Conservation (phyloP, 1,140 invertebrate genomes). For the Leucophenga varia region DNA sequence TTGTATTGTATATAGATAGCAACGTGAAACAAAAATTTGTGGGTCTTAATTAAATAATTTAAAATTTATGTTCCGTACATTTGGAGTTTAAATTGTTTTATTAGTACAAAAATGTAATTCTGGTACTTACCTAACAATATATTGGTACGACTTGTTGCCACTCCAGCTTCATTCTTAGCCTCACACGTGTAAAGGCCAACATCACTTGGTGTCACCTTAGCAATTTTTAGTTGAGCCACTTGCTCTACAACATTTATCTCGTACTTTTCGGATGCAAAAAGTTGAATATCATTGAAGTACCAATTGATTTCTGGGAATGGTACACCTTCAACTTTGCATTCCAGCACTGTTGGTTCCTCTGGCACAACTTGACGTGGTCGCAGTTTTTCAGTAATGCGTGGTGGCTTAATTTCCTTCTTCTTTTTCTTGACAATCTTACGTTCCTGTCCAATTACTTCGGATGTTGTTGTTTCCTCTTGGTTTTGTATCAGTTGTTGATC, state of each 20-base stretch:
- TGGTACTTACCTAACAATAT: constrained; percentile 61
- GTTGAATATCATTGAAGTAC: constrained; percentile 83
- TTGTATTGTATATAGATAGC: too few relatives aligned
- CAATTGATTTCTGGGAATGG: constrained; percentile 78
- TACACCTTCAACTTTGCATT: constrained; percentile 70
- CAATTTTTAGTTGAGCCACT: constrained; percentile 69
- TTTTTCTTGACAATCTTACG: constrained; percentile 58
- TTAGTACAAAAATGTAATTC: constrained; percentile 6
- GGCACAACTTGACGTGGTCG: constrained; percentile 67
- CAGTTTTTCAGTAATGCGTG: constrained; percentile 70
- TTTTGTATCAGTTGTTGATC: constrained; percentile 51
- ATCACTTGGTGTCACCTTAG: constrained; percentile 71
- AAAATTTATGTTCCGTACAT: constrained; percentile 25
- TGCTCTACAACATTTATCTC: constrained; percentile 66
- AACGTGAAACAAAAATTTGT: constrained; percentile 10
- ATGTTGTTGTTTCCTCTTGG: constrained; percentile 56
- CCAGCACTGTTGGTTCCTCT: constrained; percentile 64
- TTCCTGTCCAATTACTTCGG: constrained; percentile 48
- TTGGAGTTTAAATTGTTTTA: background rate
- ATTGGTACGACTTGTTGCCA: constrained; percentile 76
- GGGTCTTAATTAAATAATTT: constrained; percentile 9
- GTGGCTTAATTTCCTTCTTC: constrained; percentile 64
- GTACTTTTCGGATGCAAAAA: constrained; percentile 70
- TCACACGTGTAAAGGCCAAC: constrained; percentile 83
- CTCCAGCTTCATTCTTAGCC: constrained; percentile 72